These are phyloP conservation scores for Nerophis ophidion DNA, from an alignment of 2,113 vertebrate species.

Conservation along the genomic window DNA sequence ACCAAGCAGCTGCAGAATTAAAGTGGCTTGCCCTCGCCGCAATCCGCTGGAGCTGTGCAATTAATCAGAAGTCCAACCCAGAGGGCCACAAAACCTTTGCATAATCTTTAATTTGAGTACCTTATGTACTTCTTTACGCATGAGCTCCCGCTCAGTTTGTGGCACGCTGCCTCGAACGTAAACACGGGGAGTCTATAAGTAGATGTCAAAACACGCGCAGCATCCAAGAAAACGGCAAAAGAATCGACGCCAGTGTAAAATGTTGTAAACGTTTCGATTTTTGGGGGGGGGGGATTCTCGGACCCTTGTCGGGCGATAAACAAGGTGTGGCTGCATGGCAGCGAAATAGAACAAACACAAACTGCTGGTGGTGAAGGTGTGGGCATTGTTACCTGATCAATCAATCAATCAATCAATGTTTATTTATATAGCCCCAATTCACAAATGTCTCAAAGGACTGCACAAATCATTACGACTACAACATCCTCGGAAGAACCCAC, in stretches of 20 bases:
- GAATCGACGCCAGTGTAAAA: not conserved
- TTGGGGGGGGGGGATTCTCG: not conserved
- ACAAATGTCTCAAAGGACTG: too few species aligned
- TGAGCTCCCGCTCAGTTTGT: slow-evolving; percentile 17
- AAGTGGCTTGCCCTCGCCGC: slow-evolving; percentile 66
- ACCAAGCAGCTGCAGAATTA: slow-evolving; percentile 74
- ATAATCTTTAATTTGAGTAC: slow-evolving; percentile 65
- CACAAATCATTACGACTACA: too few species aligned
- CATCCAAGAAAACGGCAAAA: not conserved
- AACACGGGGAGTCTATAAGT: slow-evolving; percentile 32
- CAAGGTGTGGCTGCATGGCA: too few species aligned
- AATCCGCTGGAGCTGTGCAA: slow-evolving; percentile 67
- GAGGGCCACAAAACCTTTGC: slow-evolving; percentile 56
- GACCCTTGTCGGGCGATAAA: too few species aligned
- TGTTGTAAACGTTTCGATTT: not conserved
- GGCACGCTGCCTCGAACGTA: slow-evolving; percentile 17
- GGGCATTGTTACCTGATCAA: too few species aligned
- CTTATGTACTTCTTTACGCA: slow-evolving; percentile 27
- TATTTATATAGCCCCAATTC: too few species aligned
- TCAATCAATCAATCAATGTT: too few species aligned
- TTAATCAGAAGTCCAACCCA: slow-evolving; percentile 73
- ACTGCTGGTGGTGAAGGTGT: too few species aligned
- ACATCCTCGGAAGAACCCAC: too few species aligned
- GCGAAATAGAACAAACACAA: too few species aligned
- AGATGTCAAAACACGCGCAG: slow-evolving; percentile 1